Base-by-base conservation (phyloP, 1,140 invertebrate genomes). In the Nomia melanderi region DNA sequence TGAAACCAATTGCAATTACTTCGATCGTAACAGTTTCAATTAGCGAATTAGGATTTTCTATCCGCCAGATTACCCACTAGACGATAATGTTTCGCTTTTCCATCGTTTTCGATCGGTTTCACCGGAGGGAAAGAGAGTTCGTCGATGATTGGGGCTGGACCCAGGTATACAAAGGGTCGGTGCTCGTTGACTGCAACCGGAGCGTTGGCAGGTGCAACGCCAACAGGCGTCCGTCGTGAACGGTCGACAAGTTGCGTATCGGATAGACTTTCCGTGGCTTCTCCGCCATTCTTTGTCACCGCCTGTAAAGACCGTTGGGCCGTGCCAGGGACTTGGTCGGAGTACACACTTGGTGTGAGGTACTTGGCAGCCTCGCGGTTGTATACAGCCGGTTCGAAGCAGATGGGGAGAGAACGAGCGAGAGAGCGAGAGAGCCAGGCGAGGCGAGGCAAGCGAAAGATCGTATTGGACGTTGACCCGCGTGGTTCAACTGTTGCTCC, bases 401-500 rank as follows among this genome's bases (percentile, higher is more conserved):
- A 64, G 59, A 73, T 50, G 31, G 50, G 56, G 31, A 69, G 53
- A 64, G 33, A 23, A 44, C 2, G 44, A 44, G 23, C 47, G 69
- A 64, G 53, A 78, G 36, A 44, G 72, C 67, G 56, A 60, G 50
- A 59, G 69, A 75, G 14, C 33, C 17, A 57, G 69, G 59, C 33
- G 23, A 57, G 69, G 59, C 50, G 74, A 29, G 36, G 72, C 63
- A 50, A 65, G 59, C 57, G 69, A 75, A 39, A 70, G 70, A 75
- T 66, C 74, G 53, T 56, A 67, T 84, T 84, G 83, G 83, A 84
- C 83, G 78, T 84, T 84, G 83, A 84, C 83, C 83, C 78, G 78
- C 65, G 74, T 63, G 78, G 65, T 65, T 84, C 83, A 84, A 84
- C 83, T 84, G 83, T 84, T 84, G 83, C 83, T 84, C 82, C 78